Percentiles rank a stretch among this genome's conserved stretches.
These are phyloP conservation scores for Dendroctonus ponderosae DNA, from an alignment of 1,140 invertebrate species.

Conservation along the genomic window DNA sequence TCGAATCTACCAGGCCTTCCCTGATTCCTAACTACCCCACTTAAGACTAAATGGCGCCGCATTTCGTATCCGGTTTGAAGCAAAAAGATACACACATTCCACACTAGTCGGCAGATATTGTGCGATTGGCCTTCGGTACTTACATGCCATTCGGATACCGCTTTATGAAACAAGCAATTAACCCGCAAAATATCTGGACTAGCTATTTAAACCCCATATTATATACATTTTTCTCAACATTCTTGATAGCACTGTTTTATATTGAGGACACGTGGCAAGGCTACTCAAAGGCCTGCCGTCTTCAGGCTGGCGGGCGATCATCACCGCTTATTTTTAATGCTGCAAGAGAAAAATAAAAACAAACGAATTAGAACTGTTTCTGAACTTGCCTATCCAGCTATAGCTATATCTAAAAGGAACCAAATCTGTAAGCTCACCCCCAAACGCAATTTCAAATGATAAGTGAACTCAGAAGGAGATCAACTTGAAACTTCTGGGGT, in stretches of 20 bases:
- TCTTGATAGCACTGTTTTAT: constrained; percentile 13
- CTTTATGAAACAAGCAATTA: background rate
- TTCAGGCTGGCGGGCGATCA: constrained; percentile 20
- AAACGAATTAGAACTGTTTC: constrained; percentile 45
- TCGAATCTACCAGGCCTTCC: constrained; percentile 32
- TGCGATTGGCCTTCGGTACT: background rate
- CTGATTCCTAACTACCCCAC: constrained; percentile 1
- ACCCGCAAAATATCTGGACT: constrained; percentile 17
- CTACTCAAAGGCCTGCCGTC: constrained; percentile 24
- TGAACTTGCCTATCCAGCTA: constrained; percentile 19
- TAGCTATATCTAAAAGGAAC: constrained; percentile 20
- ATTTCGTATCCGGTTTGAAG: background rate
- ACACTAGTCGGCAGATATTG: constrained; percentile 16
- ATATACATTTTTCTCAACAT: constrained; percentile 21
- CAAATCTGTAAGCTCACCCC: background rate
- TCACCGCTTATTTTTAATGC: constrained; percentile 42
- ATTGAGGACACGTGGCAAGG: constrained; percentile 14
- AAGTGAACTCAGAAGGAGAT: too few relatives aligned
- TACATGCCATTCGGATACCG: background rate
- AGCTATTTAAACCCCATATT: constrained; percentile 8
- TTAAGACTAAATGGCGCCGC: background rate
- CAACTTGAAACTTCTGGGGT: too few relatives aligned
- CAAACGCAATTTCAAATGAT: background rate
- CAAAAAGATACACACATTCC: background rate
- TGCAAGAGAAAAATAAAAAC: constrained; percentile 51